phyloP scores from a whole-genome alignment of 2,797 vertebrate species.

The Malacoraja senta region DNA sequence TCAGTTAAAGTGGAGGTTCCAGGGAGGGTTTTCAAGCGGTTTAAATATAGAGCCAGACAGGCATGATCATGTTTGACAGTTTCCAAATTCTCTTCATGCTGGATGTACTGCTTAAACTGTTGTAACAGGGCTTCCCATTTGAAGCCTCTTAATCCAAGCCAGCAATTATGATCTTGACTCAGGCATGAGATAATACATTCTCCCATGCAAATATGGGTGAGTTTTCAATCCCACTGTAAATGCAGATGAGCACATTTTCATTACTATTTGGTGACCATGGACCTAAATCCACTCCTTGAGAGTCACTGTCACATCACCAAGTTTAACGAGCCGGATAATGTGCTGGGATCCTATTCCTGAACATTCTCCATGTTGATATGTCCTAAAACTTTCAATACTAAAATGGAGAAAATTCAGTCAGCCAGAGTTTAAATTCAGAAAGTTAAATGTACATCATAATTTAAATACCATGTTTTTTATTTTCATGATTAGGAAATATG shows the following conservation, averaged over 20 bases:
- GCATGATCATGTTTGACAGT: not conserved
- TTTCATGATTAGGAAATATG: not conserved
- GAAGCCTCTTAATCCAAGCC: not conserved
- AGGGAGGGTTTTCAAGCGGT: not conserved
- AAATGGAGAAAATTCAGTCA: not conserved
- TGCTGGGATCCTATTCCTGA: not conserved
- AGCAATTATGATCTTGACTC: not conserved
- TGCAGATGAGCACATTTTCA: not conserved
- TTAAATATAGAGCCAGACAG: not conserved
- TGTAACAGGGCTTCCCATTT: not conserved
- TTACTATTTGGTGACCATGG: not conserved
- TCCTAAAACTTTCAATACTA: not conserved
- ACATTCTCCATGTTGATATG: not conserved
- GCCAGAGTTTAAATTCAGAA: too few species aligned
- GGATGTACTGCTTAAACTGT: not conserved
- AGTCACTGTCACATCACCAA: not conserved
- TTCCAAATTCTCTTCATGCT: conserved; percentile 11
- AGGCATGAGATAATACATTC: not conserved
- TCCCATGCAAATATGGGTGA: not conserved
- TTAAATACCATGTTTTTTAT: not conserved
- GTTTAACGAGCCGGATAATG: not conserved
- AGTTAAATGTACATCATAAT: not conserved
- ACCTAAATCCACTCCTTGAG: not conserved
- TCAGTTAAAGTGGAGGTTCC: not conserved
- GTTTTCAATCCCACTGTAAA: not conserved